These are phyloP conservation scores for Corythoichthys intestinalis DNA, from an alignment of 2,113 vertebrate species.

Conservation along the genomic window DNA sequence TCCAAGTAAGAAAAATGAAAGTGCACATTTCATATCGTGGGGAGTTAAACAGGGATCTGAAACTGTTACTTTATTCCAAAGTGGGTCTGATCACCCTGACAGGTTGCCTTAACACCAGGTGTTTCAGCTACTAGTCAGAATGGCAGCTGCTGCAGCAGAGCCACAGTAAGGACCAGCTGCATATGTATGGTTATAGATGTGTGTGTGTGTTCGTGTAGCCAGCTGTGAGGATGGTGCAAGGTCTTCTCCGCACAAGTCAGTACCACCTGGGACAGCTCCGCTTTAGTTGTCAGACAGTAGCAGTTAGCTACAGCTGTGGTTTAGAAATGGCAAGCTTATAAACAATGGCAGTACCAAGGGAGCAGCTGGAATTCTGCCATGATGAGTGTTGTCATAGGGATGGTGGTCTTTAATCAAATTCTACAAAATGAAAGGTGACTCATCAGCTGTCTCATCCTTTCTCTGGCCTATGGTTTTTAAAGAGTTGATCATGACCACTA, in stretches of 20 bases:
- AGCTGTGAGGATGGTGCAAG: slow-evolving; percentile 46
- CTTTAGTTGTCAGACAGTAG: background rate
- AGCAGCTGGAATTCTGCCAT: background rate
- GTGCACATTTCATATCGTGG: slow-evolving; percentile 7
- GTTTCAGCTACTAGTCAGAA: slow-evolving; percentile 24
- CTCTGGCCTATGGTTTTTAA: background rate
- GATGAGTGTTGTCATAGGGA: too few relatives aligned
- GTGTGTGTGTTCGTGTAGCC: slow-evolving; percentile 29
- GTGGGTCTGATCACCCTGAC: slow-evolving; percentile 3
- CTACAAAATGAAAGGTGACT: too few relatives aligned
- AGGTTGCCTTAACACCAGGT: slow-evolving; percentile 31
- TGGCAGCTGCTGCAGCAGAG: slow-evolving; percentile 53
- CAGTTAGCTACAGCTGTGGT: background rate
- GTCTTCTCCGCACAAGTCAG: slow-evolving; percentile 61
- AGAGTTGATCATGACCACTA: background rate
- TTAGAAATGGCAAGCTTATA: background rate
- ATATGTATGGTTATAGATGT: slow-evolving; percentile 24
- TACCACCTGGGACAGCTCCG: slow-evolving; percentile 50
- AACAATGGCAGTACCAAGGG: background rate
- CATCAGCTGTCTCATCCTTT: background rate
- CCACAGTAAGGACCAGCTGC: slow-evolving; percentile 44
- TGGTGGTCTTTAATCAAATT: too few relatives aligned
- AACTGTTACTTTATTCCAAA: slow-evolving; percentile 8
- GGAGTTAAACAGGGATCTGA: slow-evolving; percentile 2
- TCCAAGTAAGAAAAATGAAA: slow-evolving; percentile 9